Evolutionary conservation across 2,113 vertebrate genomes (phyloP), one percentile per base, ranked within the genome.

Genomic region (Solea senegalensis): DNA sequence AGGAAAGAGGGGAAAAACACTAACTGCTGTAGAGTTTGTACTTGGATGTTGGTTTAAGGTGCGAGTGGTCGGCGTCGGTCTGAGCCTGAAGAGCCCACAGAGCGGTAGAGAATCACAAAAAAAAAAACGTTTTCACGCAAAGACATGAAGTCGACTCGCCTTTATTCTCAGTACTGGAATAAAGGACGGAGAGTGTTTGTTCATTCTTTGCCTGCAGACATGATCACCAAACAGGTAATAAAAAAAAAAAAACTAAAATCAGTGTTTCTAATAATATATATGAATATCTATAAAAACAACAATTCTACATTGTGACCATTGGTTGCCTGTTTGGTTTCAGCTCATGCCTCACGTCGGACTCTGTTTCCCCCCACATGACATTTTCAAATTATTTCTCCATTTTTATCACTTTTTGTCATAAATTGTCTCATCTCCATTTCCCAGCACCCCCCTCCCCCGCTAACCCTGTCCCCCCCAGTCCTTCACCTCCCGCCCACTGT

Each of bases 391-490:
- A 70, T 86, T 87, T 83, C 65, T 82, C 69, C 60, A 87, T 87
- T 88, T 72, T 88, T 63, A 74, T 73, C 85, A 78, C 74, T 77
- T 55, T 77, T 55, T 78, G 82, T 87, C 77, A 84, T 86, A n/a
- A n/a, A n/a, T n/a, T 73, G 73, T 83, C 93, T 92, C 59, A 76
- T 91, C 93, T 94, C 73, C 43, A 84, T 88, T 89, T 92, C 93
- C 93, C 90, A 74, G 94, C 94, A 92, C 90, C 91, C 76, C 88
- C 91, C 92, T 21, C 21, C 21, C 21, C 21, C 21, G 21, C 21
- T 21, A 21, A 21, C 21, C 21, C 21, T 21, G 21, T 1, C 21
- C 21, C 21, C 21, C 21, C 21, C 21, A 21, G 21, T 91, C 68
- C 54, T 15, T 48, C 8, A 88, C 86, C 92, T 77, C 76, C 79